Percentiles rank a stretch among this genome's conserved stretches.
Conservation (phyloP, 2,888 invertebrate species). For the Cantharis flavilabris region DNA sequence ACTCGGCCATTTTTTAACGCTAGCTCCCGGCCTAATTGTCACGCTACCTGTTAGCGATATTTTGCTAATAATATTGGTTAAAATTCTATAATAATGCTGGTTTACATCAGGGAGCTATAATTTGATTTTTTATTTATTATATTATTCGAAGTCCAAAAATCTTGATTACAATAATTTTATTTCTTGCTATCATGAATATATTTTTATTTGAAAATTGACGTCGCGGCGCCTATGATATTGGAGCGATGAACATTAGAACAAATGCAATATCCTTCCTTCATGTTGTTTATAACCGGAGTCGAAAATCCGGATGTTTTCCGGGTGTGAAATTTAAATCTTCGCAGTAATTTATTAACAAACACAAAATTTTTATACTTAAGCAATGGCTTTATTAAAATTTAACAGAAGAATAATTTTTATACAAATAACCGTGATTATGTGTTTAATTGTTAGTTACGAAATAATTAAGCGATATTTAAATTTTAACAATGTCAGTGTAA, state of each 20-base stretch:
- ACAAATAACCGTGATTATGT: background rate
- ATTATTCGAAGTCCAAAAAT: too few species aligned
- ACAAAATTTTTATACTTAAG: background rate
- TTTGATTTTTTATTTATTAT: too few species aligned
- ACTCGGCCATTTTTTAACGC: too few species aligned
- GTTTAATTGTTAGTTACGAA: background rate
- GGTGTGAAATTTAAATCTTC: background rate
- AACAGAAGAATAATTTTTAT: constrained; percentile 4
- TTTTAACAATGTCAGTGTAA: background rate
- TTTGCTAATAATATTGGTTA: too few species aligned
- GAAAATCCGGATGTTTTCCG: constrained; percentile 1
- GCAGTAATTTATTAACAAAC: background rate
- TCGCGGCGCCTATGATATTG: background rate
- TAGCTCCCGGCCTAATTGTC: too few species aligned
- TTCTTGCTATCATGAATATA: too few species aligned
- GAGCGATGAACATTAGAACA: background rate
- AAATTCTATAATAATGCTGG: too few species aligned
- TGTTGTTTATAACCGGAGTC: background rate
- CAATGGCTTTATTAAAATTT: constrained; percentile 11
- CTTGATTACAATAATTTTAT: too few species aligned
- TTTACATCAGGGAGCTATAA: too few species aligned
- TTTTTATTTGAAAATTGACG: background rate
- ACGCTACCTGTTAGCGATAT: too few species aligned
- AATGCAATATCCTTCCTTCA: background rate
- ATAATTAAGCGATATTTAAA: constrained; percentile 1